Evolutionary conservation across 2,888 invertebrate genomes (phyloP).

Genomic region (Troides oblongomaculatus): DNA sequence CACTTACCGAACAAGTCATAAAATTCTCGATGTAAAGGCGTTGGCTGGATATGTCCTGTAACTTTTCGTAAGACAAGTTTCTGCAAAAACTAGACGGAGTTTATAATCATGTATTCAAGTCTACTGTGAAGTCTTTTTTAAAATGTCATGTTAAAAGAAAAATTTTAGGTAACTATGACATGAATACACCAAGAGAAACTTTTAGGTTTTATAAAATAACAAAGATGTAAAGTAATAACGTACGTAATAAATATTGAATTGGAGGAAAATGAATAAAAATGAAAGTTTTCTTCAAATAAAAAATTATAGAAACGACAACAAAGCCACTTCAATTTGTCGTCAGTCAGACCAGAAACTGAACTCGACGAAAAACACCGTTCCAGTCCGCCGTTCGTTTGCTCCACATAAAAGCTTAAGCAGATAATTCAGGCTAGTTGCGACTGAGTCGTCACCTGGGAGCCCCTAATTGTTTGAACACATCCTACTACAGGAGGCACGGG

Average conservation of each 20-base stretch:
- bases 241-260: no score
- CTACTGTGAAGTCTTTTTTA: background rate
- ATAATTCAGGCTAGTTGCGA: conserved; percentile 68
- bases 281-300: no score
- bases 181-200: no score
- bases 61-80: conserved; percentile 14
- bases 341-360: conserved; percentile 2
- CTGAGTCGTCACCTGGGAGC: conserved; percentile 69
- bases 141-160: background rate
- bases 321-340: background rate
- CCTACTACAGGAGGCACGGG: conserved; percentile 40
- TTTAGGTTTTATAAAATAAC: no score
- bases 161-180: background rate
- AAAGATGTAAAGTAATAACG: no score
- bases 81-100: background rate
- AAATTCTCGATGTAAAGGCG: conserved; percentile 46
- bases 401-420: conserved; percentile 61
- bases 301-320: background rate
- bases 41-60: conserved; percentile 46
- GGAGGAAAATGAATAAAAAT: no score
- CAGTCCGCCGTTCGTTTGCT: conserved; percentile 26
- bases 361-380: conserved; percentile 21
- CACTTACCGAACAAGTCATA: conserved; percentile 62
- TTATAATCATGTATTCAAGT: background rate
- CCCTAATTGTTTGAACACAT: conserved; percentile 64